Conservation (phyloP, 2,888 invertebrate genomes). For the Lathronympha strigana region DNA sequence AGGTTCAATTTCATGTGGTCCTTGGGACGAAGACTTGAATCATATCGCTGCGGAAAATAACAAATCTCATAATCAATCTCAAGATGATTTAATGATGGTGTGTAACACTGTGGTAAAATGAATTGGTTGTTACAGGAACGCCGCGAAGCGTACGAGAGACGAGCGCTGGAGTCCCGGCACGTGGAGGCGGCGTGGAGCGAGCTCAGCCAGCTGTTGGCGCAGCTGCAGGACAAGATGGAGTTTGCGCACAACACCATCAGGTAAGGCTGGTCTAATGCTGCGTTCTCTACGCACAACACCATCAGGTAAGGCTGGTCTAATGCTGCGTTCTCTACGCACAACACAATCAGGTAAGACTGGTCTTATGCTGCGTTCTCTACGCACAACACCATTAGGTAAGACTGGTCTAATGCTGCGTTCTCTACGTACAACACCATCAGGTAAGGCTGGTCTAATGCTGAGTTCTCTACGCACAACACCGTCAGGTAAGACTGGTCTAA, state of each 20-base stretch:
- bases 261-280: slow-evolving; percentile 47
- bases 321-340: no score
- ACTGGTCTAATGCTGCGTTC: no score
- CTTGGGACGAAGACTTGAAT: no score
- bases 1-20: no score
- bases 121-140: slow-evolving; percentile 83
- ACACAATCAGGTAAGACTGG: neutral
- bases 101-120: neutral
- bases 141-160: slow-evolving; percentile 89
- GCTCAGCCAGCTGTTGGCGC: slow-evolving; percentile 93
- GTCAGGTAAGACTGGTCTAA: neutral
- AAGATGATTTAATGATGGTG: neutral
- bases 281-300: neutral
- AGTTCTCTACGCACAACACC: no score
- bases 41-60: no score
- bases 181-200: slow-evolving; percentile 95
- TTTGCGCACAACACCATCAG: slow-evolving; percentile 96
- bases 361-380: no score
- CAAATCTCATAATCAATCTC: no score
- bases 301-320: neutral
- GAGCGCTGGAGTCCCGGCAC: slow-evolving; percentile 89
- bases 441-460: no score
- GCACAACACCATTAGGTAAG: no score
- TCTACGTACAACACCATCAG: neutral
- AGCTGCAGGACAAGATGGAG: slow-evolving; percentile 96